phyloP scores from a whole-genome alignment of 2,113 vertebrate genomes.

The Micronycteris hirsuta region DNA sequence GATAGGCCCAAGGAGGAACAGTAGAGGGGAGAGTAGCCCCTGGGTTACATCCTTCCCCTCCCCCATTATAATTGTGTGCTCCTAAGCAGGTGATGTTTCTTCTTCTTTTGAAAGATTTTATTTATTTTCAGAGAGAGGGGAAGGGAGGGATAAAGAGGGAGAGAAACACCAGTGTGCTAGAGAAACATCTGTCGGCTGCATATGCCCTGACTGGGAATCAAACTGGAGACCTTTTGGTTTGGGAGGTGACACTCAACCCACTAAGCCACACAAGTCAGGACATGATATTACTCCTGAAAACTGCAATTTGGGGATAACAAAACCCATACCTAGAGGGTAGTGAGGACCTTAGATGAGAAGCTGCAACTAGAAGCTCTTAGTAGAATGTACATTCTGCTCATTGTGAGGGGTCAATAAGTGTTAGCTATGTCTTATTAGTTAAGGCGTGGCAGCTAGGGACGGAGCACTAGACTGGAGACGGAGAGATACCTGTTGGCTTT shows the following conservation, averaged over 20 bases:
- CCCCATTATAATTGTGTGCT: not conserved
- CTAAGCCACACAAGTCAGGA: no score
- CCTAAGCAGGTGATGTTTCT: not conserved
- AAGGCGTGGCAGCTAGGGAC: not conserved
- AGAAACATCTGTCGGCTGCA: no score
- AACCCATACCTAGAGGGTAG: not conserved
- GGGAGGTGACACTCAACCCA: no score
- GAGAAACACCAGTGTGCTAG: no score
- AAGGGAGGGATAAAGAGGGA: no score
- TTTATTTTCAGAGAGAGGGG: no score
- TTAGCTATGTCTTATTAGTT: not conserved
- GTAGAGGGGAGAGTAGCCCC: not conserved
- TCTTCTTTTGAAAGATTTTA: no score
- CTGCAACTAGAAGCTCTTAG: not conserved
- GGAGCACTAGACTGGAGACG: not conserved
- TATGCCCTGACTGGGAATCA: no score
- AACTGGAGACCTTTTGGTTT: no score
- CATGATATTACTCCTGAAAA: not conserved
- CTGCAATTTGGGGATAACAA: not conserved
- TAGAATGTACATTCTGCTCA: not conserved
- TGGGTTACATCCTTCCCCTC: no score
- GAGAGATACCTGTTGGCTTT: conserved; percentile 4
- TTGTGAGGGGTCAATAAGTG: not conserved
- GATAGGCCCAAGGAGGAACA: not conserved
- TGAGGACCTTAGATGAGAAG: not conserved